These are phyloP conservation scores for Cheilinus undulatus DNA, from an alignment of 2,113 vertebrate species.

Conservation along the genomic window DNA sequence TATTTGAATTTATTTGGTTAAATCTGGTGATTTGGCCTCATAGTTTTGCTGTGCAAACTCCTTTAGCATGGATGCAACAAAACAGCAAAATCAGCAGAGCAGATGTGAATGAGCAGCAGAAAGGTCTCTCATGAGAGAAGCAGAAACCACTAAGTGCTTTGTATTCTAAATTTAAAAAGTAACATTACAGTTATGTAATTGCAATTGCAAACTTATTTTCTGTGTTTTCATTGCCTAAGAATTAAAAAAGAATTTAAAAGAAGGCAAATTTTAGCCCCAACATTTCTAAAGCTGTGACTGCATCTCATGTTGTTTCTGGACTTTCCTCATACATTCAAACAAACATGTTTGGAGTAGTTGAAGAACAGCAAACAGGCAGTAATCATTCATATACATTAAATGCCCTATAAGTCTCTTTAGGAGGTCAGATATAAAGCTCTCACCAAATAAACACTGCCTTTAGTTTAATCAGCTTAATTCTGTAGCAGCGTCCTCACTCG, in stretches of 20 bases:
- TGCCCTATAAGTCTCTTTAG: slow-evolving; percentile 18
- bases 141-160: too few species aligned
- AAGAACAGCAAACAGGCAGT: neutral
- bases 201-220: too few species aligned
- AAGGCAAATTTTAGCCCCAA: neutral
- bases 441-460: slow-evolving; percentile 31
- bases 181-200: too few species aligned
- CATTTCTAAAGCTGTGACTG: neutral
- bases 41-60: too few species aligned
- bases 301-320: neutral
- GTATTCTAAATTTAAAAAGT: too few species aligned
- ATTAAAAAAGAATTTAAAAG: neutral
- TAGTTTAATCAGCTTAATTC: slow-evolving; percentile 48
- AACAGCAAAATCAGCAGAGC: too few species aligned
- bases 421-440: slow-evolving; percentile 48
- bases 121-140: too few species aligned
- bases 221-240: neutral
- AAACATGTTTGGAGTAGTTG: slow-evolving; percentile 47
- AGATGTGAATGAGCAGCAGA: too few species aligned
- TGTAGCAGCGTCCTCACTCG: neutral
- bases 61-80: too few species aligned
- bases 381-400: slow-evolving; percentile 15
- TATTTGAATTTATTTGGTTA: too few species aligned
- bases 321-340: slow-evolving; percentile 8
- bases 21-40: too few species aligned